Evolutionary conservation across 2,113 vertebrate genomes (phyloP).

Genomic region (Chamaea fasciata): DNA sequence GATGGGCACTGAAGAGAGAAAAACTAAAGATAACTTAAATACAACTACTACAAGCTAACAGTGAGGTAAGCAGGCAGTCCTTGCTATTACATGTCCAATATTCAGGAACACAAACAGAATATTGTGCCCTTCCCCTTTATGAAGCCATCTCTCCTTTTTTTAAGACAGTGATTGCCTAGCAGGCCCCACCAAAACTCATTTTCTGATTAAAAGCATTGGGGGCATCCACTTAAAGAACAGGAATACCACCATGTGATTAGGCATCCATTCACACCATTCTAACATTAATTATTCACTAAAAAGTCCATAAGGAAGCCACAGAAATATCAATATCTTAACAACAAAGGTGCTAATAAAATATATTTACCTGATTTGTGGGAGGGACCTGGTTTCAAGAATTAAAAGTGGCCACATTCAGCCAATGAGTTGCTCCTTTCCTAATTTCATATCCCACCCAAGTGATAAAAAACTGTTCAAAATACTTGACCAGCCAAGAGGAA

Average conservation of each 20-base stretch:
- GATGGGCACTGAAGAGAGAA: background rate
- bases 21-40: background rate
- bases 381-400: background rate
- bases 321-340: background rate
- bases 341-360: background rate
- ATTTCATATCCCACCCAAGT: background rate
- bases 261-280: background rate
- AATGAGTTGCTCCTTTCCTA: background rate
- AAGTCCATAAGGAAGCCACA: background rate
- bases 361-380: background rate
- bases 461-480: background rate
- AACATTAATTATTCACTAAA: background rate
- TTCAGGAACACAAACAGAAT: background rate
- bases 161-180: background rate
- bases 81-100: background rate
- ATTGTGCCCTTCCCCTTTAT: background rate
- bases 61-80: background rate
- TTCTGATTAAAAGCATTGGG: background rate
- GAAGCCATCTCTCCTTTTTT: background rate
- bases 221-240: background rate
- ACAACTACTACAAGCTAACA: background rate
- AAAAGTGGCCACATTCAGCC: background rate
- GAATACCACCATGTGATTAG: background rate
- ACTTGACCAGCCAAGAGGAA: background rate
- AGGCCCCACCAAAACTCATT: background rate